Evolutionary conservation across 2,888 invertebrate species (phyloP).

Genomic region (Mythimna pallens): DNA sequence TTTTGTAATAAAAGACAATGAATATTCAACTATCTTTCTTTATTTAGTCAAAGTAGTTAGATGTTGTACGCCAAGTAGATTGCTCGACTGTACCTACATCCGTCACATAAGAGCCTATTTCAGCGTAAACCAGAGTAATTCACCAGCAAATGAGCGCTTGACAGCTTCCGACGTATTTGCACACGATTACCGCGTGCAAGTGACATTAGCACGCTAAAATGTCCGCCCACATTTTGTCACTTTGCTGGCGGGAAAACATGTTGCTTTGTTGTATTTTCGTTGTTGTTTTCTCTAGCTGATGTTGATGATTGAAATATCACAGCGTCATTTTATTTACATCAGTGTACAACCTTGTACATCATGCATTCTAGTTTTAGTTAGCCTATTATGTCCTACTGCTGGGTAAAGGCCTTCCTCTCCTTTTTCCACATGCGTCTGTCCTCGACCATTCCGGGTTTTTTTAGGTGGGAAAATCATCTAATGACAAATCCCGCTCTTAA

Average conservation of each 20-base stretch:
- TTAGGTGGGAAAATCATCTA: too few relatives aligned
- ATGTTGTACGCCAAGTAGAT: too few relatives aligned
- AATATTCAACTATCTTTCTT: too few relatives aligned
- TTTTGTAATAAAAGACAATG: too few relatives aligned
- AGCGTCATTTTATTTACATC: neutral
- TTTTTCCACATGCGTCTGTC: too few relatives aligned
- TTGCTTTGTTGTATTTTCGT: neutral
- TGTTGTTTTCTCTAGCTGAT: neutral
- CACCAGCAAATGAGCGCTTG: constrained; percentile 47
- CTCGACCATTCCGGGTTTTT: too few relatives aligned
- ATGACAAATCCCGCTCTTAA: too few relatives aligned
- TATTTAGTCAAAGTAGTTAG: neutral
- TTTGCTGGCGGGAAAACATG: constrained; percentile 1
- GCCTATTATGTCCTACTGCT: too few relatives aligned
- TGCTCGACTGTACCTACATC: neutral
- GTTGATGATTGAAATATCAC: neutral
- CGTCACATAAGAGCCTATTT: constrained; percentile 30
- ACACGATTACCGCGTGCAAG: constrained; percentile 43
- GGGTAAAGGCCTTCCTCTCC: too few relatives aligned
- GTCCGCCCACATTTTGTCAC: constrained; percentile 7
- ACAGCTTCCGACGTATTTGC: constrained; percentile 46
- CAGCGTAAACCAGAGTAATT: constrained; percentile 30
- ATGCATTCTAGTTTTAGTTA: too few relatives aligned
- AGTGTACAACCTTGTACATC: neutral
- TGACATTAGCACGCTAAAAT: constrained; percentile 45